These are phyloP conservation scores for Archegozetes longisetosus DNA, from an alignment of 1,140 invertebrate genomes.

Conservation along the genomic window DNA sequence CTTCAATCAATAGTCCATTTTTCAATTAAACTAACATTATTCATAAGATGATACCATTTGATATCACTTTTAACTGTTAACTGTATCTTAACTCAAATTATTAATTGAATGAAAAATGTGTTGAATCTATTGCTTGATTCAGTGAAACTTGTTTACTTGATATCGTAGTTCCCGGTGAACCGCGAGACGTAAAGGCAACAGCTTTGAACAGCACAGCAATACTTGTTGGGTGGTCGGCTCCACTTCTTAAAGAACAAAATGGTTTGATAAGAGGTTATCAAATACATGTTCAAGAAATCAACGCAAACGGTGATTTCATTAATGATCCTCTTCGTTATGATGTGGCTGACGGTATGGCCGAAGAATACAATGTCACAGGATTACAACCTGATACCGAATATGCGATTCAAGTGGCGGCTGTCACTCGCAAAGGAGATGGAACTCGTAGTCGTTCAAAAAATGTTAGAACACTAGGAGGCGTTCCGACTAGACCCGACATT, in stretches of 20 bases:
- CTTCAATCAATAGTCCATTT: background rate
- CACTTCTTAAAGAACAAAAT: slow-evolving; percentile 71
- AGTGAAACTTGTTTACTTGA: slow-evolving; percentile 3
- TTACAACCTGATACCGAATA: slow-evolving; percentile 85
- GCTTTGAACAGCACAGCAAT: slow-evolving; percentile 83
- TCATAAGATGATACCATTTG: background rate
- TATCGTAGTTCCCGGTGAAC: slow-evolving; percentile 75
- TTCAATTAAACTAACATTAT: background rate
- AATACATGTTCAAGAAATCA: slow-evolving; percentile 80
- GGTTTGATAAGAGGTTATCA: slow-evolving; percentile 94
- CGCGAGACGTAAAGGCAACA: slow-evolving; percentile 67
- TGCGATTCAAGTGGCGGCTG: slow-evolving; percentile 60
- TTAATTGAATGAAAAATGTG: background rate
- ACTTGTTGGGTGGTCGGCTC: slow-evolving; percentile 77
- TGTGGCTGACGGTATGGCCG: slow-evolving; percentile 53
- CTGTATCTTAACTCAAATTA: background rate
- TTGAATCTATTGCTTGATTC: slow-evolving; percentile 1
- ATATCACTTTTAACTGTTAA: background rate
- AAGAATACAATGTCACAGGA: slow-evolving; percentile 65
- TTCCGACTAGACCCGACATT: slow-evolving; percentile 67
- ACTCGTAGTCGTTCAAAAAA: slow-evolving; percentile 60
- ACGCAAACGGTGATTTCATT: slow-evolving; percentile 41
- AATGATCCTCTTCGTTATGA: slow-evolving; percentile 39
- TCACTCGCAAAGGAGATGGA: slow-evolving; percentile 87
- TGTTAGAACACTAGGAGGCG: slow-evolving; percentile 79